Percentiles rank a stretch among this genome's conserved stretches.
These are phyloP conservation scores for Vicugna pacos DNA, from an alignment of 2,113 vertebrate species.

Conservation along the genomic window DNA sequence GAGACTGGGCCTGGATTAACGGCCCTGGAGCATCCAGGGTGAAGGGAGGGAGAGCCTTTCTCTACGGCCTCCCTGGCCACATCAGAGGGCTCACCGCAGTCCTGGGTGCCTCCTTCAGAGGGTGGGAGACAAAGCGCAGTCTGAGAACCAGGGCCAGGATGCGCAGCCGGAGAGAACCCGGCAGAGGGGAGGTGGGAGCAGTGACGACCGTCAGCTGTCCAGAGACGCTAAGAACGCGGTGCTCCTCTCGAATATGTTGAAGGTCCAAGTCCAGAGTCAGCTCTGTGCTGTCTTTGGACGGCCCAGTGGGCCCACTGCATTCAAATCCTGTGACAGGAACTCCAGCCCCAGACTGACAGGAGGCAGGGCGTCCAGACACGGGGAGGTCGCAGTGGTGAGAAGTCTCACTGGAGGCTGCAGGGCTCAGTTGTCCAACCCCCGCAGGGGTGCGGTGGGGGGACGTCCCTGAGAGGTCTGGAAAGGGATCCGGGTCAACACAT, in stretches of 20 bases:
- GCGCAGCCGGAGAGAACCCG: background rate
- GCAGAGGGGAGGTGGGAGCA: rapidly evolving
- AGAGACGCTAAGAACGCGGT: rapidly evolving
- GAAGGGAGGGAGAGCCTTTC: background rate
- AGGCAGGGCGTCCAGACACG: rapidly evolving
- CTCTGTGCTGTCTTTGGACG: rapidly evolving
- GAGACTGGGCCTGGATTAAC: rapidly evolving
- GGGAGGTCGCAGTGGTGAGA: rapidly evolving
- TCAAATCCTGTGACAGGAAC: background rate
- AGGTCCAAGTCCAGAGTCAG: background rate
- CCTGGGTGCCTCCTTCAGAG: background rate
- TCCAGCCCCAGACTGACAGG: rapidly evolving
- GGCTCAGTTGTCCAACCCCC: rapidly evolving
- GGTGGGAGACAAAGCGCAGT: background rate
- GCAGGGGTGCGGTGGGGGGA: rapidly evolving
- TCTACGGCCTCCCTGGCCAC: background rate
- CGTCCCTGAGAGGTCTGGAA: background rate
- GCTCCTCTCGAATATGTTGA: rapidly evolving
- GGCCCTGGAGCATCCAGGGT: rapidly evolving
- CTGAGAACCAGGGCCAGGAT: rapidly evolving
- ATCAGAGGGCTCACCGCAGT: rapidly evolving
- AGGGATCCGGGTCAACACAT: background rate
- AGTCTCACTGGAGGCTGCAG: rapidly evolving
- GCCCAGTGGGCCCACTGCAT: rapidly evolving
- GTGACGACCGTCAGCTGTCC: rapidly evolving